A percentile compares a stretch with the other conserved stretches of the same genome.
phyloP scores from a whole-genome alignment of 2,888 invertebrate species.

The Sepiola atlantica region DNA sequence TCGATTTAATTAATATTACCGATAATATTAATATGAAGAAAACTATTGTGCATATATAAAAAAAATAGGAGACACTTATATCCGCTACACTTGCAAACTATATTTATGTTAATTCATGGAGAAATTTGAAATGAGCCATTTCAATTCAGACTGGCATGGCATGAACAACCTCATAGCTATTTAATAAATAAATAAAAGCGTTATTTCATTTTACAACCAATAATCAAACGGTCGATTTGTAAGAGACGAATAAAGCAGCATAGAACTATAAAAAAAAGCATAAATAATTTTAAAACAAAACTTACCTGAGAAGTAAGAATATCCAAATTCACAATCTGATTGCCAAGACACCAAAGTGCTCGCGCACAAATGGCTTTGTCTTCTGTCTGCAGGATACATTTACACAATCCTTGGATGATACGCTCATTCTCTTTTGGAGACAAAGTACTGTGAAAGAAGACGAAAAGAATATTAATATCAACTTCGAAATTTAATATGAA shows the following conservation, averaged over 20 bases:
- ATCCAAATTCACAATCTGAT: slow-evolving; percentile 58
- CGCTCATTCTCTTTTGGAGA: slow-evolving; percentile 38
- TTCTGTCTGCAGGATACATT: slow-evolving; percentile 54
- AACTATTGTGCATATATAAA: too few relatives aligned
- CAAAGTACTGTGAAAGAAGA: background rate
- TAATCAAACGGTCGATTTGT: too few relatives aligned
- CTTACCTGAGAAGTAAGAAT: slow-evolving; percentile 58
- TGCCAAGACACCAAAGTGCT: slow-evolving; percentile 65
- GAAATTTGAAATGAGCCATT: too few relatives aligned
- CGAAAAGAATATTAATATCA: too few relatives aligned
- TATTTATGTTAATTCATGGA: too few relatives aligned
- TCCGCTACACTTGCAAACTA: too few relatives aligned
- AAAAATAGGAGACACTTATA: too few relatives aligned
- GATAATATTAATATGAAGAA: too few relatives aligned
- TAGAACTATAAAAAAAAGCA: background rate
- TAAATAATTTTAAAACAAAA: background rate
- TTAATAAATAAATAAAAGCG: background rate
- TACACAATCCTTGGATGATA: slow-evolving; percentile 51
- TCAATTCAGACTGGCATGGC: too few relatives aligned
- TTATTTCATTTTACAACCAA: background rate
- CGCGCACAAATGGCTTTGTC: slow-evolving; percentile 63
- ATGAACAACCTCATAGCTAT: background rate
- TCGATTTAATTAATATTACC: too few relatives aligned
- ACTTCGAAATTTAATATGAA: too few relatives aligned
- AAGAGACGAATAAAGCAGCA: background rate